Evolutionary conservation across 2,113 vertebrate species (phyloP), one percentile per base, ranked within the genome.

Genomic region (Spea multiplicata): DNA sequence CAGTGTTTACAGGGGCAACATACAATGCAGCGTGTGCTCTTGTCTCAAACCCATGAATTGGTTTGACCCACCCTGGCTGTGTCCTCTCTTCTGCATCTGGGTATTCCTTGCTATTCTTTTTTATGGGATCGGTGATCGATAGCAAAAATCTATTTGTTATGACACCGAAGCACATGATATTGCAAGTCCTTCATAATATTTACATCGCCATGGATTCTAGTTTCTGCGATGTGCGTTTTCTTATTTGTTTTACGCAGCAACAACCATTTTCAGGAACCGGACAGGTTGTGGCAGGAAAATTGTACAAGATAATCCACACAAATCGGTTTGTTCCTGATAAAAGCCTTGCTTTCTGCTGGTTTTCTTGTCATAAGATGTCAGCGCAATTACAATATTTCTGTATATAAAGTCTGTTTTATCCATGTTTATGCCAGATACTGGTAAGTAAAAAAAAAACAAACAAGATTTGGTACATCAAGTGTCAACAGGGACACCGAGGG

Each of bases 221-320:
- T 49, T 61, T 77, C 14, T 69, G 10, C 14, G n/a, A 6, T 44
- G 66, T 5, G 61, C 12, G 45, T 17, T 12, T 44, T 50, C 14
- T 49, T 61, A 48, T 76, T 76, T 70, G 47, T 77, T 71, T 68
- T 59, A 64, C 44, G 49, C 12, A 76, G 67, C 59, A 6, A 49
- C 53, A 67, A 59, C 59, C 9, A n/a, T 71, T 70, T 7, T 50
- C 6, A 77, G 66, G 44, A 47, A 4, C 10, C 57, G 69, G 75
- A 47, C 75, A 77, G 75, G 74, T 76, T 76, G 65, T 76, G 52
- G 65, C 65, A 76, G 30, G 75, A 70, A 62, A 77, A 77, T 77
- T 69, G 67, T 44, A 61, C 75, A 62, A 61, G 66, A 3, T 70
- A 71, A 77, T 77, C 75, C 75, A 68, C 55, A 77, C 30, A 30